Evolutionary conservation across 2,888 invertebrate genomes (phyloP), one percentile per base, ranked within the genome.

Genomic region (Eugnorisma glareosa): DNA sequence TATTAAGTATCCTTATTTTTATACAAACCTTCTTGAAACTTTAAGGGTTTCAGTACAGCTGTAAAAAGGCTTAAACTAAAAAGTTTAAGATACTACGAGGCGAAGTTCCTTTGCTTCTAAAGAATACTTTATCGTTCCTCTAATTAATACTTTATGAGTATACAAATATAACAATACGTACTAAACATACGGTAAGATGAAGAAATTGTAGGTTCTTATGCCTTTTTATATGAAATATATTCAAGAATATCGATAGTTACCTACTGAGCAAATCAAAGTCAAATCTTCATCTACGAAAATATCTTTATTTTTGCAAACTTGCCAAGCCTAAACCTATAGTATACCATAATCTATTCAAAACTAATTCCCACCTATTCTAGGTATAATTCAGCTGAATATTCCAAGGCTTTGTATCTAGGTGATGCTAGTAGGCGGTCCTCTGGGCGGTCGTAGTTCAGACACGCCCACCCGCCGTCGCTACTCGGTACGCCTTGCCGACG

Each of bases 401-500:
- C 85, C 88, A 90, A 90, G 91, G 90, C 84, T 90, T 88, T 86
- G 82, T 90, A 90, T 88, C 90, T 90, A 87, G 89, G 82, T 81
- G 87, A 81, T 84, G 84, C 79, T 81, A 83, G 86, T 89, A 89
- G 94, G 89, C 94, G 94, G 95, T 93, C 93, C 86, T 91, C 94
- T 94, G 95, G 96, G 96, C 96, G 96, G 93, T 88, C 89, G 88
- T 88, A 83, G 66, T 21, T 61, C 81, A 81, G 94, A 93, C 95
- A 96, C 96, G 96, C 96, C 96, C 95, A 94, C 86, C 84, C 92
- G 94, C 86, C 86, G 93, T 90, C 91, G 90, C 85, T 91, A 88
- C 84, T 75, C 76, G 84, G 70, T 64, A 83, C 82, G 82, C 85
- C 85, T 86, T 84, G 70, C 67, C 64, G 75, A 69, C 87, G 86